phyloP scores from a whole-genome alignment of 2,113 vertebrate species.

The Myanophis thanlyinensis region DNA sequence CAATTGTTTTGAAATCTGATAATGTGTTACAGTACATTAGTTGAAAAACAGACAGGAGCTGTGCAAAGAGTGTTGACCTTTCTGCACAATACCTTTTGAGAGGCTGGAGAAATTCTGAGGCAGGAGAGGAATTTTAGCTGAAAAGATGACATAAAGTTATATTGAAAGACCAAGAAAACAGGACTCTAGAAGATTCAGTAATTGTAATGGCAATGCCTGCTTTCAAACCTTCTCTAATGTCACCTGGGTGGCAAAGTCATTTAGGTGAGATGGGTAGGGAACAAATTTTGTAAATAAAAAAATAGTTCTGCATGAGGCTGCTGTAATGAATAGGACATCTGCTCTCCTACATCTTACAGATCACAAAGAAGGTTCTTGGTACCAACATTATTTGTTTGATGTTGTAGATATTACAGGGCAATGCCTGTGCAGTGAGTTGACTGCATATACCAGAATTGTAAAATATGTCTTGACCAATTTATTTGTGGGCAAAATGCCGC shows the following conservation, averaged over 20 bases:
- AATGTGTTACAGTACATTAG: slow-evolving; percentile 63
- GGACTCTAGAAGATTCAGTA: slow-evolving; percentile 37
- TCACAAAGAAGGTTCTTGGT: neutral
- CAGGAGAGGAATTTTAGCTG: slow-evolving; percentile 40
- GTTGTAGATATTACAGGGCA: neutral
- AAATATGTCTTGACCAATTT: neutral
- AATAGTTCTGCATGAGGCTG: neutral
- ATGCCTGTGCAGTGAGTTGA: neutral
- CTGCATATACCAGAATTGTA: neutral
- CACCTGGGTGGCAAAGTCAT: neutral
- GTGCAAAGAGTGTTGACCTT: slow-evolving; percentile 58
- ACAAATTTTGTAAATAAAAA: neutral
- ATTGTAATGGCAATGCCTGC: neutral
- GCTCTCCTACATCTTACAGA: neutral
- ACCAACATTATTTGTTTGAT: neutral
- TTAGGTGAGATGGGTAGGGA: neutral
- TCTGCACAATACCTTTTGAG: slow-evolving; percentile 45
- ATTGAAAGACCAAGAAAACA: slow-evolving; percentile 21
- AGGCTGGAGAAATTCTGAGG: slow-evolving; percentile 46
- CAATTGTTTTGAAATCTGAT: slow-evolving; percentile 72
- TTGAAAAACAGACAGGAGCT: slow-evolving; percentile 58
- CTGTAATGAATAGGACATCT: neutral
- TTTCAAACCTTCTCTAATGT: neutral
- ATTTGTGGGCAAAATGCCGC: neutral
- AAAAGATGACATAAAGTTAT: slow-evolving; percentile 32